Base-by-base conservation (phyloP, 2,888 invertebrate species). In the Hirudinaria manillensis region DNA sequence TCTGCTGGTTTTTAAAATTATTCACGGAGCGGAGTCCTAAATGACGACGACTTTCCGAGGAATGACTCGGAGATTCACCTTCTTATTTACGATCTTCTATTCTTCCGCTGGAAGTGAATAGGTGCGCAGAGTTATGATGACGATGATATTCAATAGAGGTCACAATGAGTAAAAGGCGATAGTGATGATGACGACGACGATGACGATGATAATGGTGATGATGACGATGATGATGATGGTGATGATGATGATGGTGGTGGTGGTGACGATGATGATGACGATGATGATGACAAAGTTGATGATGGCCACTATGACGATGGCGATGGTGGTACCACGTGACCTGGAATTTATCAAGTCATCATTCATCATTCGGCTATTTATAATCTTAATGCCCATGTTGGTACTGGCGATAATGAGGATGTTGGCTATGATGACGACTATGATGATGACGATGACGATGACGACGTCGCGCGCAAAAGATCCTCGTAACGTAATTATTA, bases 221-320 rank as follows among this genome's bases (percentile, higher is more conserved):
- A 70, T 24, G 71, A 24, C 24, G 51, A 70, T 70, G 51, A 24
- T 45, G 71, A 70, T 70, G 71, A 51, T 70, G n/a, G 6, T 70
- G 38, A 36, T 70, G 38, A 29, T 21, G 70, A 36, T 36, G 70
- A 45, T 45, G 70, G n/a, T 45, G 70, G 36, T 70, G 70, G 36
- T 36, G 70, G 36, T 70, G 70, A 45, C 36, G 70, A 67, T 67
- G 67, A 67, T 67, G 27, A 34, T 32, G 67, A 67, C 29, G 67
- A 67, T 24, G 67, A 67, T 24, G 68, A 68, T 1, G 68, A 68
- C 16, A 32, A 68, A 2, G 68, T 3, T n/a, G 68, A 32, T 7
- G 71, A 7, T 45, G 71, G n/a, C 19, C 45, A 24, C 13, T 16
- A 10, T 16, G 61, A 61, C 2, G 61, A 13, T 61, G 61, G n/a